These are phyloP conservation scores for Catostomus latipinnis DNA, from an alignment of 2,797 vertebrate genomes.

Conservation along the genomic window DNA sequence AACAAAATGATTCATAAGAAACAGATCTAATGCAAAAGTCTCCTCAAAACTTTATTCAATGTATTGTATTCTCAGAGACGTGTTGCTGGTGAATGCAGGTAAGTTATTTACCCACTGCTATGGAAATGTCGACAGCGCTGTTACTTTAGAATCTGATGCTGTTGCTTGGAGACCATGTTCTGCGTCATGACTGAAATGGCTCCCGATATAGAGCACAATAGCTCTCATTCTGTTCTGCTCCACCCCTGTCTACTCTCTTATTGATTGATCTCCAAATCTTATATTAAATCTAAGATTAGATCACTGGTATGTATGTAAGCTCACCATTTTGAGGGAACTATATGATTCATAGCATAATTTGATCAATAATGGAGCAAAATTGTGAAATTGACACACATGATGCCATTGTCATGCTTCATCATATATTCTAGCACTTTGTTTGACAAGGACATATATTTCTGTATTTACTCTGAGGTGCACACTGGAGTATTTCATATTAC, in stretches of 20 bases:
- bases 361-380: slow-evolving; percentile 1
- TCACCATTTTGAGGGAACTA: background rate
- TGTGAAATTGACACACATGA: slow-evolving; percentile 1
- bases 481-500: background rate
- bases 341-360: background rate
- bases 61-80: background rate
- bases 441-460: background rate
- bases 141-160: slow-evolving; percentile 45
- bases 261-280: slow-evolving; percentile 50
- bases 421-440: background rate
- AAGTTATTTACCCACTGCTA: slow-evolving; percentile 37
- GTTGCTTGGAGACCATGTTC: slow-evolving; percentile 60
- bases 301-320: slow-evolving; percentile 29
- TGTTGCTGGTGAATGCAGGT: slow-evolving; percentile 20
- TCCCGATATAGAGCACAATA: slow-evolving; percentile 54
- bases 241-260: slow-evolving; percentile 39
- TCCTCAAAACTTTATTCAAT: background rate
- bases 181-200: slow-evolving; percentile 53
- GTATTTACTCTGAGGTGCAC: background rate
- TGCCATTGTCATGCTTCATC: slow-evolving; percentile 5
- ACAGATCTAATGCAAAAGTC: background rate
- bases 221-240: slow-evolving; percentile 35
- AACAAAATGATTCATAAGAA: background rate
- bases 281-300: slow-evolving; percentile 53
- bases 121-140: slow-evolving; percentile 42